phyloP scores from a whole-genome alignment of 1,140 invertebrate genomes.

The Lepeophtheirus salmonis region DNA sequence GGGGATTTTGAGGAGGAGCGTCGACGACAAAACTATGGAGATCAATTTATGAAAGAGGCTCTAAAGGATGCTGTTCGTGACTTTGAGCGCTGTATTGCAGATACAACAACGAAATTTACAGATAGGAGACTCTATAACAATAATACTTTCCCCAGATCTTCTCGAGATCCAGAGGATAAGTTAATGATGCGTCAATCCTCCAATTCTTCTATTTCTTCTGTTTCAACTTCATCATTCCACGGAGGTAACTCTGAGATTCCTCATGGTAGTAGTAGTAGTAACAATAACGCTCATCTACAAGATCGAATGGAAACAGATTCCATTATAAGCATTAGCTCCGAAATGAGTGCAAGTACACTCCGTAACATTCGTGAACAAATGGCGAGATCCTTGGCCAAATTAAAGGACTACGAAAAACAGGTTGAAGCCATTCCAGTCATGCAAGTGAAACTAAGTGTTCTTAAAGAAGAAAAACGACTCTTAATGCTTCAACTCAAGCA shows the following conservation, averaged over 20 bases:
- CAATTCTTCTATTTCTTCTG: slow-evolving; percentile 13
- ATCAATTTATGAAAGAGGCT: slow-evolving; percentile 15
- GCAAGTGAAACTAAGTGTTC: slow-evolving; percentile 11
- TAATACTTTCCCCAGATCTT: slow-evolving; percentile 2
- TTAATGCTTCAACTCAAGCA: slow-evolving; percentile 14
- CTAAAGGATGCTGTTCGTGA: slow-evolving; percentile 9
- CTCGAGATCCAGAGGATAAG: background rate
- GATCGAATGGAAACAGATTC: slow-evolving; percentile 14
- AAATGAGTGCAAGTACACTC: slow-evolving; percentile 16
- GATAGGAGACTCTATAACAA: background rate
- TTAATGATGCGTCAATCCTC: background rate
- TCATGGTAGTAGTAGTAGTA: background rate
- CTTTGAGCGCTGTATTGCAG: background rate
- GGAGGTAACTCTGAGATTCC: background rate
- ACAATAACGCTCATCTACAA: background rate
- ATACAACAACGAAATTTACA: background rate
- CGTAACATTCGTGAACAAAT: slow-evolving; percentile 18
- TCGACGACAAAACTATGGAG: background rate
- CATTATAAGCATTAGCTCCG: slow-evolving; percentile 14
- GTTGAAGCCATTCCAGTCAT: slow-evolving; percentile 17
- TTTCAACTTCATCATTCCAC: slow-evolving; percentile 6
- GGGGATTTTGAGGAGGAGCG: background rate
- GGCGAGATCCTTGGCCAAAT: slow-evolving; percentile 13
- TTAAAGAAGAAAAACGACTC: slow-evolving; percentile 17
- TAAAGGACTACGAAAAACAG: slow-evolving; percentile 18